Evolutionary conservation across 37 sponge, comb jelly and placozoan genomes (phyloP), one percentile per base, ranked within the genome.

Genomic region (Crambe crambe): DNA sequence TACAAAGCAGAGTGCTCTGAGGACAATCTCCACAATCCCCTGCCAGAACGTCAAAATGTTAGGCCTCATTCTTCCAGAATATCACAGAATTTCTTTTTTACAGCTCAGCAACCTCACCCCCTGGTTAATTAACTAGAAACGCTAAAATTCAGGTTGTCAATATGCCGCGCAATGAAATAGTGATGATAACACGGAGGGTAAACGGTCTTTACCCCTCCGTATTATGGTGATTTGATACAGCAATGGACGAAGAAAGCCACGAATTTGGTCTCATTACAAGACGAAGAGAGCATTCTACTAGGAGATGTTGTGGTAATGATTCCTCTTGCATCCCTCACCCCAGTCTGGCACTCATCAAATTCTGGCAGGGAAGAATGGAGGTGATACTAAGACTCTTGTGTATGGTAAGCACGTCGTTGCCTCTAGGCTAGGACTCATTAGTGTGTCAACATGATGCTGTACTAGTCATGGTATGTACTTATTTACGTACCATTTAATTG

Each of bases 311-410:
- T 65, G 5, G 5, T 9, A 9, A 34, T 2, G 31, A 30, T 2
- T 2, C 10, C 35, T n/a, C n/a, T n/a, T 31, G 2, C 38, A 36
- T 42, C 26, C 70, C 70, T 23, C 42, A 70, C 70, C 70, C 70
- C n/a, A 42, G 70, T 12, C 8, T 70, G n/a, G 70, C 70, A 5
- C 30, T 70, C 23, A 77, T 84, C 31, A 75, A 56, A 34, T 84
- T 73, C 60, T 84, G 84, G 84, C 84, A 84, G 61, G 84, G 84
- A 17, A 43, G 76, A 1, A 76, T 76, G 42, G 84, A 84, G 41
- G 44, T 84, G 22, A 12, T 41, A 22, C 59, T 74, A 8, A 25
- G 77, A 67, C 70, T 51, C n/a, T 30, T 68, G 37, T 56, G 44
- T 1, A 21, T 76, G 3, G 84, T 84, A 58, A 84, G 84, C 68